phyloP scores from a whole-genome alignment of 2,797 vertebrate species.

The Anguilla pacifica region DNA sequence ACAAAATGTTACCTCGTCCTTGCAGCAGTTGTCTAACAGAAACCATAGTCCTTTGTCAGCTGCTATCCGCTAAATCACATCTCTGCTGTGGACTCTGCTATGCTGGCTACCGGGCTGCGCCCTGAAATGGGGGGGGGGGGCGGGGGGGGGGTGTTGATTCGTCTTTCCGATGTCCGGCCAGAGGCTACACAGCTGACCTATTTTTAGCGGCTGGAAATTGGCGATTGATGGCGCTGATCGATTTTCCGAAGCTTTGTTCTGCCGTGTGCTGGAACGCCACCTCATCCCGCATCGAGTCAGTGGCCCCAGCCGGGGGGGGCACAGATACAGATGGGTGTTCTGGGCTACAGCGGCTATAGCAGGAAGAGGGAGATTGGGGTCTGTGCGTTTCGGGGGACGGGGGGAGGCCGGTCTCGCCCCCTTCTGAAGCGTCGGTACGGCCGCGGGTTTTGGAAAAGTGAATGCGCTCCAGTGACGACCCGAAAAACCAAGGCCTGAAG shows the following conservation, averaged over 20 bases:
- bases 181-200: constrained; percentile 60
- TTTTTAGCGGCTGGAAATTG: constrained; percentile 56
- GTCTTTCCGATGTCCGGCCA: constrained; percentile 43
- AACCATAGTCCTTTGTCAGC: background rate
- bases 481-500: background rate
- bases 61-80: no score
- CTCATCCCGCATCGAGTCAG: background rate
- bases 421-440: background rate
- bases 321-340: no score
- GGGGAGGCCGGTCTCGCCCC: background rate
- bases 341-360: background rate
- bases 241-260: constrained; percentile 60
- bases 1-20: background rate
- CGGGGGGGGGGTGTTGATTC: no score
- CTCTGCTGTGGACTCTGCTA: no score
- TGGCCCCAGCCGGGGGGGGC: background rate
- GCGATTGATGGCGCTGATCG: constrained; percentile 65
- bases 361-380: background rate
- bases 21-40: background rate
- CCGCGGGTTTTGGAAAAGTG: background rate
- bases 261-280: background rate
- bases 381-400: background rate
- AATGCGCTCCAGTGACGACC: background rate
- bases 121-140: no score
- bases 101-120: no score